Percentiles rank a stretch among this genome's conserved stretches.
phyloP scores from a whole-genome alignment of 2,888 invertebrate genomes.

The Seira musarum region DNA sequence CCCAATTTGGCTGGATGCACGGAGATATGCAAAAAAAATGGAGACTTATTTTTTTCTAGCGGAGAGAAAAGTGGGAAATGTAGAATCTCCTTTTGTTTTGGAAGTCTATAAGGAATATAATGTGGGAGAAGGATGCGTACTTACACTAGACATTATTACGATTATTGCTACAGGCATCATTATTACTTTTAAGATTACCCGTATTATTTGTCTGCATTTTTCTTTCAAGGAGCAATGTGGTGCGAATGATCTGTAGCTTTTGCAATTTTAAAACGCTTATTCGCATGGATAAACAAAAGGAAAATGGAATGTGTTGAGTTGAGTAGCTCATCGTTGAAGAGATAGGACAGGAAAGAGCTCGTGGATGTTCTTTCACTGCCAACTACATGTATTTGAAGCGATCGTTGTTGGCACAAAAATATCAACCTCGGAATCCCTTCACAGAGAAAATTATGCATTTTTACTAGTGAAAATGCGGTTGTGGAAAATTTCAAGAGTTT shows the following conservation, averaged over 20 bases:
- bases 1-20: slow-evolving; percentile 37
- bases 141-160: slow-evolving; percentile 18
- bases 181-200: slow-evolving; percentile 45
- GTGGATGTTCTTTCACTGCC: too few relatives aligned
- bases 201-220: slow-evolving; percentile 49
- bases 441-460: slow-evolving; percentile 37
- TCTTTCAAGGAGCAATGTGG: slow-evolving; percentile 45
- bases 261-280: slow-evolving; percentile 52
- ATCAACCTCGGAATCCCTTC: too few relatives aligned
- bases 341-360: neutral
- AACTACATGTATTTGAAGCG: too few relatives aligned
- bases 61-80: too few relatives aligned
- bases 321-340: too few relatives aligned
- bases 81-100: too few relatives aligned
- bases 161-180: slow-evolving; percentile 45
- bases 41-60: too few relatives aligned
- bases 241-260: slow-evolving; percentile 55
- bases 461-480: slow-evolving; percentile 37
- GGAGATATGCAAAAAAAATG: too few relatives aligned
- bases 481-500: slow-evolving; percentile 32
- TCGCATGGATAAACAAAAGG: slow-evolving; percentile 47
- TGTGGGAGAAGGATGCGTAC: too few relatives aligned
- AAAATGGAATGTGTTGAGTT: too few relatives aligned
- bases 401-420: too few relatives aligned
- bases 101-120: too few relatives aligned